Percentiles rank a stretch among this genome's conserved stretches.
Conservation (phyloP, 2,797 vertebrate species). For the Rhincodon typus region DNA sequence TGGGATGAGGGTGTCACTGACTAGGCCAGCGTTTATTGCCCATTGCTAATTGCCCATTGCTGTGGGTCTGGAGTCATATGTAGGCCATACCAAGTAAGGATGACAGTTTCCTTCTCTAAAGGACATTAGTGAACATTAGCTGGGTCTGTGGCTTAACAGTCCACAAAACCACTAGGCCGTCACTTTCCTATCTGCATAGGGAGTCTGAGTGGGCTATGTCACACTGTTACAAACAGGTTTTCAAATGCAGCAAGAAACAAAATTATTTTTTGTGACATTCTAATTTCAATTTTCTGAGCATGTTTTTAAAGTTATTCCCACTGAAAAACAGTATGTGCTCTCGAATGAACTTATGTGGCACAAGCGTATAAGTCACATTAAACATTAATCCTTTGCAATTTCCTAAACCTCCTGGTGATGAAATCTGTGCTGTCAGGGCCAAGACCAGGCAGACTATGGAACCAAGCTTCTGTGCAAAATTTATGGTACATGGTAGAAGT, state of each 20-base stretch:
- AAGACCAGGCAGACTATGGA: too few species aligned
- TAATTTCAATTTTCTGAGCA: background rate
- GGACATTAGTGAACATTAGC: too few species aligned
- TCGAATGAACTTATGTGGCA: background rate
- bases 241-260: background rate
- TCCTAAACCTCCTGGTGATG: background rate
- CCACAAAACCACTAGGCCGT: too few species aligned
- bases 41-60: too few species aligned
- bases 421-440: background rate
- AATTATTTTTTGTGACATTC: background rate
- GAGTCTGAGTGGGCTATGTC: background rate
- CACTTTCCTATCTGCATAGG: too few species aligned
- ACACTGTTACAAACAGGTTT: background rate
- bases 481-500: background rate
- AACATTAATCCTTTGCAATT: background rate
- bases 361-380: background rate
- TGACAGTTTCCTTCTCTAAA: too few species aligned
- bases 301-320: background rate
- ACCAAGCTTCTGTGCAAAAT: background rate
- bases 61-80: too few species aligned
- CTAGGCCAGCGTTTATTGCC: too few species aligned
- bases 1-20: too few species aligned
- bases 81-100: too few species aligned
- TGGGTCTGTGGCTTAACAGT: too few species aligned
- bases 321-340: background rate